Base-by-base conservation (phyloP, 2,797 vertebrate genomes). In the Cheirogaleus major region DNA sequence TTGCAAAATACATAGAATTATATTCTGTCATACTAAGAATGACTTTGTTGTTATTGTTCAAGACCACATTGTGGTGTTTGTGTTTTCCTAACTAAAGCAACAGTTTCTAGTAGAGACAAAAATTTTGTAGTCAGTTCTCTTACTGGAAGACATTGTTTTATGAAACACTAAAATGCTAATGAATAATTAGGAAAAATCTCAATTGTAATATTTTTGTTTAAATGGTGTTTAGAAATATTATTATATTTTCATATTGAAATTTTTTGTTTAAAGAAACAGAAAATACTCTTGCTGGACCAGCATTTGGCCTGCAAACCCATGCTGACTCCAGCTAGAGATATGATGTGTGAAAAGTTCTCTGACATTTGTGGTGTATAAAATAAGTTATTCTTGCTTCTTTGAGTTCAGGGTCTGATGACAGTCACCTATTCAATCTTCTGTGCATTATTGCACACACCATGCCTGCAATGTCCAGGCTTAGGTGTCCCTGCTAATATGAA, bases 221-320 rank as follows among this genome's bases (percentile, higher is more conserved):
- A 76, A 45, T 57, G 18, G 3, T 30, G 1, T 93, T 95, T 89
- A n/a, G 70, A 48, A 73, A 52, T n/a, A 69, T n/a, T 35, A 63
- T 32, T 61, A 14, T 83, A 65, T 23, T 76, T 78, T 95, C 7
- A 82, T 84, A 50, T 25, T 38, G 12, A 91, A 91, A 86, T 4
- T 27, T 38, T 79, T 86, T 76, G 32, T 59, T 89, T 23, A 91
- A 45, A 18, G 25, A 83, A 88, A 67, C 1, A 72, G 32, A 79
- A 70, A 76, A 41, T 55, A 2, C 0, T 61, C 6, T 55, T 57
- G 18, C 50, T 57, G 35, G 43, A 18, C 6, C 7, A 91, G 5
- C 12, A 11, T 41, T 84, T 73, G 52, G 4, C 27, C 67, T 76
- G 7, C 4, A 75, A 55, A 50, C 1, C 22, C n/a, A 13, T 20